phyloP scores from a whole-genome alignment of 1,140 invertebrate species.

The Platyscapa corneri region DNA sequence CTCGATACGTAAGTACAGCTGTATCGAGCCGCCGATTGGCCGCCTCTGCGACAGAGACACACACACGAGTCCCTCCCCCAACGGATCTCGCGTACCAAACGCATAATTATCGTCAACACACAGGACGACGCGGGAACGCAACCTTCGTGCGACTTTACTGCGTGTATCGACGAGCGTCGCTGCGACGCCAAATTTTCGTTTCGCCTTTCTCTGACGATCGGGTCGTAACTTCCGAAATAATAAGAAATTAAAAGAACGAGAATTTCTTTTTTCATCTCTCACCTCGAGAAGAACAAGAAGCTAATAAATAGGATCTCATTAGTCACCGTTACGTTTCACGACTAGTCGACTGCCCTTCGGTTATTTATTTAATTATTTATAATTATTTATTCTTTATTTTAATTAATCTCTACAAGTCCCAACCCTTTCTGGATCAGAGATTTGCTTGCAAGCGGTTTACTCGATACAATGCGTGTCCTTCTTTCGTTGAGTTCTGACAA shows the following conservation, averaged over 20 bases:
- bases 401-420: not conserved
- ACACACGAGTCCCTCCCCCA: not conserved
- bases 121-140: too few species aligned
- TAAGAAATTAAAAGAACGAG: not conserved
- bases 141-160: not conserved
- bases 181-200: too few species aligned
- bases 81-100: conserved; percentile 18
- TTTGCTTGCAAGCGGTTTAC: not conserved
- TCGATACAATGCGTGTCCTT: too few species aligned
- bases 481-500: too few species aligned
- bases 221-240: too few species aligned
- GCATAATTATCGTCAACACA: conserved; percentile 19
- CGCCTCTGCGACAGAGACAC: not conserved
- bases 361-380: not conserved
- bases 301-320: conserved; percentile 28
- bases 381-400: not conserved
- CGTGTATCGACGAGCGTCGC: too few species aligned
- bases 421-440: not conserved
- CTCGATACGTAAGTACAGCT: too few species aligned
- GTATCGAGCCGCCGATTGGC: conserved; percentile 22
- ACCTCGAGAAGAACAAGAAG: conserved; percentile 1
- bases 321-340: conserved; percentile 16
- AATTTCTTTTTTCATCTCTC: not conserved
- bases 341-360: conserved; percentile 33
- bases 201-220: too few species aligned